These are phyloP conservation scores for Propsilocerus akamusi DNA, from an alignment of 1,140 invertebrate genomes.

Conservation along the genomic window DNA sequence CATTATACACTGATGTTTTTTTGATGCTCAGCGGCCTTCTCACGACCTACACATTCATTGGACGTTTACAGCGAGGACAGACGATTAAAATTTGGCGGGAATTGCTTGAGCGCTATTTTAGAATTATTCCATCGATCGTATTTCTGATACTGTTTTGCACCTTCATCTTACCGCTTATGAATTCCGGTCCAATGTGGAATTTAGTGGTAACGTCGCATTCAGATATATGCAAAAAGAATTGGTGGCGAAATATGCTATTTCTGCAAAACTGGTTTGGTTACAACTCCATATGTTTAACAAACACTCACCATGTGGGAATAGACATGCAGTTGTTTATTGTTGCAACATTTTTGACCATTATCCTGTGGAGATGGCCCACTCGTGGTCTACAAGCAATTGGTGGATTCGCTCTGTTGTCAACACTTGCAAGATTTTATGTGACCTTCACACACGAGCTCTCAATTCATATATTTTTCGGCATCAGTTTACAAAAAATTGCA, in stretches of 20 bases:
- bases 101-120: constrained; percentile 32
- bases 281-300: constrained; percentile 42
- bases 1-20: constrained; percentile 58
- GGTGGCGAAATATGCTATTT: constrained; percentile 40
- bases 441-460: constrained; percentile 40
- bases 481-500: not conserved
- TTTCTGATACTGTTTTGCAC: constrained; percentile 43
- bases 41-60: constrained; percentile 42
- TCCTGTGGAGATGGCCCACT: constrained; percentile 42
- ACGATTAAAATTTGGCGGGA: constrained; percentile 36
- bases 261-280: constrained; percentile 42
- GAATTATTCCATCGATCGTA: constrained; percentile 34
- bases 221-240: constrained; percentile 33
- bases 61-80: constrained; percentile 32
- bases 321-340: constrained; percentile 62
- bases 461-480: constrained; percentile 49
- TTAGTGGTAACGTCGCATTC: constrained; percentile 37
- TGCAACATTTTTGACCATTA: constrained; percentile 42
- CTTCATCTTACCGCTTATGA: constrained; percentile 35
- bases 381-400: constrained; percentile 30
- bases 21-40: constrained; percentile 54
- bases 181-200: constrained; percentile 39
- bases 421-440: constrained; percentile 40
- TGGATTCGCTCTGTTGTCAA: constrained; percentile 34
- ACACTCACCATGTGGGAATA: constrained; percentile 54